phyloP scores from a whole-genome alignment of 2,888 invertebrate species.

The Orthonevra nobilis region DNA sequence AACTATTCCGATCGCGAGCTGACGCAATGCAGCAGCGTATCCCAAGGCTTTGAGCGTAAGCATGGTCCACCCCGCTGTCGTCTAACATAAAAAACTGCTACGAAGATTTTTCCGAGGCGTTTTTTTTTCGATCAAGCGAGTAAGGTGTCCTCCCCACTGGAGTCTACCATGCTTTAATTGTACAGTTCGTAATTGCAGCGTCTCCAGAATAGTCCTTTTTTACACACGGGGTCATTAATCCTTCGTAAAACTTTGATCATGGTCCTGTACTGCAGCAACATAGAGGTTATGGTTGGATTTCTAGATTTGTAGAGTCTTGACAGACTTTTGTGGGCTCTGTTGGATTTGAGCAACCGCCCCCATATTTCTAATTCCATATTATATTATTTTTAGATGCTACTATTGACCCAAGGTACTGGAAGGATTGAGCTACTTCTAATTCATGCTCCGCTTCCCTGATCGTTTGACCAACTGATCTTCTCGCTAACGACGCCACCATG shows the following conservation, averaged over 20 bases:
- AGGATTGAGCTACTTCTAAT: not conserved
- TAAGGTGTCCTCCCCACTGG: not conserved
- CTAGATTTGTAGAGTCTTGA: not conserved
- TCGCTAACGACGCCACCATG: not conserved
- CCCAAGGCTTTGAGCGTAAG: too few species aligned
- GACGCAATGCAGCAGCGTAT: too few species aligned
- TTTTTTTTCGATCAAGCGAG: not conserved
- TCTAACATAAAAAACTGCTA: too few species aligned
- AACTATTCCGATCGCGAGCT: too few species aligned
- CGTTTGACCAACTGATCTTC: too few species aligned
- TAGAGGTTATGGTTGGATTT: too few species aligned
- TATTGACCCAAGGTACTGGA: not conserved
- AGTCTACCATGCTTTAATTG: not conserved
- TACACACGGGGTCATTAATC: not conserved
- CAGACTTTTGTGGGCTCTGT: not conserved
- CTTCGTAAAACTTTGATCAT: not conserved
- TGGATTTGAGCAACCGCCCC: not conserved
- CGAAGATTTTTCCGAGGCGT: not conserved
- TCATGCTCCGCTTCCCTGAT: too few species aligned
- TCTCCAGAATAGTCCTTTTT: not conserved
- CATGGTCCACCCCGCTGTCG: too few species aligned
- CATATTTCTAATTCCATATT: not conserved
- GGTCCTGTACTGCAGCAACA: too few species aligned
- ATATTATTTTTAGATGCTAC: not conserved
- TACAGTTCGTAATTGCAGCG: not conserved